Evolutionary conservation across 2,113 vertebrate genomes (phyloP), one percentile per base, ranked within the genome.

Genomic region (Equus quagga): DNA sequence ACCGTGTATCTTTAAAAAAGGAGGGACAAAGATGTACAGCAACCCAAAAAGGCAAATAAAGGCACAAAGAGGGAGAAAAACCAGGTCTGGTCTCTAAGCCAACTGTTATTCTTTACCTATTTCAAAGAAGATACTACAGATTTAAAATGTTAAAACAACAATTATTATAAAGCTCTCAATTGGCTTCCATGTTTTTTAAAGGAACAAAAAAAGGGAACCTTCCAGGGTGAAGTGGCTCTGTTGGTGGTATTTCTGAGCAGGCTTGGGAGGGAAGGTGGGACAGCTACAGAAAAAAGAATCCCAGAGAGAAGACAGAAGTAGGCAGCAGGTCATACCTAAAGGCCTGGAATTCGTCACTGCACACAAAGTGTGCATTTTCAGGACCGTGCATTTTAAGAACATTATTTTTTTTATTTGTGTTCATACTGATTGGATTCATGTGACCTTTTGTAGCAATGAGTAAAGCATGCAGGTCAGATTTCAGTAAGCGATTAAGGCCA

Each of bases 371-470:
- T 95, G 94, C 92, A 97, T 49, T 75, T 85, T 91, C 65, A 28
- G 12, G 65, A 78, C 70, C 36, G 64, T 95, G 97, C 92, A 94
- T 93, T 86, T 95, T 95, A 97, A 97, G 97, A 91, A 97, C 89
- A 18, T 64, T 79, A 19, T 49, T 80, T 82, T 58, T 46, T 2
- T 41, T 49, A 95, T 78, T 89, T 94, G 91, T 91, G 70, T 97
- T 98, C 98, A 97, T 83, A 94, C 54, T 97, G 96, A 98, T 78
- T 86, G 94, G 96, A 98, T 96, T 95, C 91, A 69, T 75, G 18
- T 2, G 12, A 78, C 80, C 60, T 80, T 89, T 75, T 33, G 2
- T 15, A 72, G 76, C 31, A 26, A 51, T 46, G 79, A 93, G 18
- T 75, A 67, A 79, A 79, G 28, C 2, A 1, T 76, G 36, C n/a